Percentiles rank a stretch among this genome's conserved stretches.
These are phyloP conservation scores for Shinisaurus crocodilurus DNA, from an alignment of 2,113 vertebrate species.

Conservation along the genomic window DNA sequence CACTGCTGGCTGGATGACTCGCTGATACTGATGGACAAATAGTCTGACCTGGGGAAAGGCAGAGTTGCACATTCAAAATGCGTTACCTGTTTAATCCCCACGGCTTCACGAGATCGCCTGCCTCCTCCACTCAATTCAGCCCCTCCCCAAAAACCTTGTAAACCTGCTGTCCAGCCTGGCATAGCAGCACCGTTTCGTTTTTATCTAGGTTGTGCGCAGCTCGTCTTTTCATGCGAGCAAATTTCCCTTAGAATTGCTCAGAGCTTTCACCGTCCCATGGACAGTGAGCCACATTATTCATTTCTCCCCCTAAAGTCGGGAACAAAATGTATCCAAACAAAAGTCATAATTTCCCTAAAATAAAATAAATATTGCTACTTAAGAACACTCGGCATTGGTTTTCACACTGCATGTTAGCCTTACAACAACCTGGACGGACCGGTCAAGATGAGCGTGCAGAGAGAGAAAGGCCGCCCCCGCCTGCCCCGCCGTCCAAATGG, in stretches of 20 bases:
- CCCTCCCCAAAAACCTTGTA: neutral
- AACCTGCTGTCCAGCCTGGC: too few relatives aligned
- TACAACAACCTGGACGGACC: neutral
- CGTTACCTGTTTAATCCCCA: neutral
- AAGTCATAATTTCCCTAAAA: neutral
- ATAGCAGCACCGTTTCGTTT: neutral
- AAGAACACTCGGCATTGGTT: neutral
- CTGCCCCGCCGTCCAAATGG: neutral
- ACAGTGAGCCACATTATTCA: too few relatives aligned
- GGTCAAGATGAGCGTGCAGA: fast-evolving
- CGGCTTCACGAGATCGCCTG: neutral
- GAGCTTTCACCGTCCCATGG: neutral
- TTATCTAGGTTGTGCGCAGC: neutral
- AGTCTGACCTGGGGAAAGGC: neutral
- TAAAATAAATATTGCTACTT: neutral
- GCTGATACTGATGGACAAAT: neutral
- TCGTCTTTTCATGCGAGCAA: neutral
- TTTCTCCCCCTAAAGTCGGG: neutral
- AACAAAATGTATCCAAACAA: neutral
- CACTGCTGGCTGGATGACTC: too few relatives aligned
- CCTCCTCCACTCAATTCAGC: neutral
- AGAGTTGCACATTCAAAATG: neutral
- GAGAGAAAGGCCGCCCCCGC: neutral
- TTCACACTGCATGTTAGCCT: too few relatives aligned
- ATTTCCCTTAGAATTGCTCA: neutral